Evolutionary conservation across 2,888 invertebrate species (phyloP).

Genomic region (Myopa tessellatipennis): DNA sequence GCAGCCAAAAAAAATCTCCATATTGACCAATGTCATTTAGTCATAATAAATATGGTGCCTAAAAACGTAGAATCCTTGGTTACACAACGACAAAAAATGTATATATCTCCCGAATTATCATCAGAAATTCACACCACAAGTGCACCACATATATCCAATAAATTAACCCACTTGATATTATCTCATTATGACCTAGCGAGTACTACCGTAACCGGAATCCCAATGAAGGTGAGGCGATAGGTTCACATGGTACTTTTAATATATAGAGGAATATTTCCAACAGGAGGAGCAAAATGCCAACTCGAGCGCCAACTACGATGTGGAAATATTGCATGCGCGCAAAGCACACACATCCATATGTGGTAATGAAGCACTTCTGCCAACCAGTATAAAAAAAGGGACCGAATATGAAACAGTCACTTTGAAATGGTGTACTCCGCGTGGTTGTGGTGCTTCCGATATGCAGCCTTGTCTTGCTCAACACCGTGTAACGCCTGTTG

Average conservation of each 20-base stretch:
- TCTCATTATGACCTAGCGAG: conserved; percentile 92
- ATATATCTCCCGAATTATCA: conserved; percentile 79
- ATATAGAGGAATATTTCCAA: not conserved
- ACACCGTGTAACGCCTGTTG: conserved; percentile 93
- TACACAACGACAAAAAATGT: conserved; percentile 76
- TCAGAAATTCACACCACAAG: conserved; percentile 85
- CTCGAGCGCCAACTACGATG: conserved; percentile 98
- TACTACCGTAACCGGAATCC: conserved; percentile 97
- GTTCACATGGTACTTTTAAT: not conserved
- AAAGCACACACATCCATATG: conserved; percentile 87
- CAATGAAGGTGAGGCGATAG: conserved; percentile 81
- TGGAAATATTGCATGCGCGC: conserved; percentile 92
- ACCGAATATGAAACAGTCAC: conserved; percentile 84
- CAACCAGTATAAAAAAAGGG: conserved; percentile 77
- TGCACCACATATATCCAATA: conserved; percentile 79
- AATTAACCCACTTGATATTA: conserved; percentile 80
- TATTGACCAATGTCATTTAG: conserved; percentile 89
- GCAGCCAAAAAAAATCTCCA: conserved; percentile 73
- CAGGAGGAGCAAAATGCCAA: conserved; percentile 96
- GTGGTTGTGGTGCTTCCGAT: conserved; percentile 84
- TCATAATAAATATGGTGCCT: conserved; percentile 89
- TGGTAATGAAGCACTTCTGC: conserved; percentile 72
- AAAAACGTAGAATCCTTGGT: conserved; percentile 83
- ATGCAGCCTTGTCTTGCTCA: conserved; percentile 86
- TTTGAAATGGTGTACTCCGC: conserved; percentile 96